phyloP scores from a whole-genome alignment of 1,140 invertebrate genomes.

The Plectrocnemia conspersa region DNA sequence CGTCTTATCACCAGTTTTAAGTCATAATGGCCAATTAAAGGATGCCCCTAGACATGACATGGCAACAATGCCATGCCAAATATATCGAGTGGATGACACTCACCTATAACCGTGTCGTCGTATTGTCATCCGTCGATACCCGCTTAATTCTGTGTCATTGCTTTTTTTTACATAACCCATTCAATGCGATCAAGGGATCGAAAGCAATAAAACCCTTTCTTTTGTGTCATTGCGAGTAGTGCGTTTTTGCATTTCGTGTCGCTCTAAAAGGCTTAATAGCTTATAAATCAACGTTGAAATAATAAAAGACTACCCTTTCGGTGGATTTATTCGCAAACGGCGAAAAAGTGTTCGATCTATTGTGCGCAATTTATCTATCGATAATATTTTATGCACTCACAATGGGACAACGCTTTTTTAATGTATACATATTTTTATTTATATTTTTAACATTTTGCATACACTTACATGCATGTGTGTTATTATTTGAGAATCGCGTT shows the following conservation, averaged over 20 bases:
- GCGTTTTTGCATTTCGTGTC: constrained; percentile 29
- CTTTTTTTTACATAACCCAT: constrained; percentile 33
- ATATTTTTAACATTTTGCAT: background rate
- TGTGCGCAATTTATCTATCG: background rate
- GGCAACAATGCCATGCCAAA: no score
- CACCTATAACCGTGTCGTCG: no score
- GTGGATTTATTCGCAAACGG: no score
- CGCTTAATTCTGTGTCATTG: constrained; percentile 37
- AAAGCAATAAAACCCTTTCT: constrained; percentile 15
- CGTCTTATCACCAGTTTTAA: no score
- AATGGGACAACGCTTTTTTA: background rate
- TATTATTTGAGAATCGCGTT: no score
- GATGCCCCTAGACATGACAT: no score
- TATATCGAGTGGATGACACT: no score
- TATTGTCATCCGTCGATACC: constrained; percentile 31
- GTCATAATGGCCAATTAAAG: no score
- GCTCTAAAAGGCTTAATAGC: constrained; percentile 34
- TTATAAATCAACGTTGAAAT: constrained; percentile 36
- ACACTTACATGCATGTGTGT: background rate
- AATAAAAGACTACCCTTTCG: constrained; percentile 33
- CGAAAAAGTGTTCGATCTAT: background rate
- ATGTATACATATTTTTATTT: constrained; percentile 7
- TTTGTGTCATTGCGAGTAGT: constrained; percentile 28
- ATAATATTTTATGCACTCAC: background rate
- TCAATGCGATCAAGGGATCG: constrained; percentile 2